A percentile compares a stretch with the other conserved stretches of the same genome.
phyloP scores from a whole-genome alignment of 2,888 invertebrate species.

The Callyntrura guangdongensis region DNA sequence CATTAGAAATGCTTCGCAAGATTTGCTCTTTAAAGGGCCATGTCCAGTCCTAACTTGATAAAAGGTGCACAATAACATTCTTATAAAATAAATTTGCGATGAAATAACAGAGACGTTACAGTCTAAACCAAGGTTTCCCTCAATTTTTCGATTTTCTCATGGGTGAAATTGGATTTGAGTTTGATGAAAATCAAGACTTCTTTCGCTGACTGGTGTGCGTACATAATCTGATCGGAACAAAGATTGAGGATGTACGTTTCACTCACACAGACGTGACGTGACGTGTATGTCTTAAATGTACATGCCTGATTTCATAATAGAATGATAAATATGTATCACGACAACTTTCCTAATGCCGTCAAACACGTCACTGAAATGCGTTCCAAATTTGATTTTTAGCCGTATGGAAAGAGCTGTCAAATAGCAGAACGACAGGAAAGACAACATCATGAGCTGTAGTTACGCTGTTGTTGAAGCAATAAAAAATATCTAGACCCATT shows the following conservation, averaged over 20 bases:
- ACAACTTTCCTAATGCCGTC: too few relatives aligned
- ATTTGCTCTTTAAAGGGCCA: too few relatives aligned
- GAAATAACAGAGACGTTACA: background rate
- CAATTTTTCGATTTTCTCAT: background rate
- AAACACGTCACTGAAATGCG: background rate
- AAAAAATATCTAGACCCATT: conserved; percentile 8
- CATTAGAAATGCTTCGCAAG: too few relatives aligned
- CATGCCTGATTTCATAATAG: too few relatives aligned
- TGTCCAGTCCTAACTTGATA: too few relatives aligned
- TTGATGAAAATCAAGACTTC: background rate
- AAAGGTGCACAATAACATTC: too few relatives aligned
- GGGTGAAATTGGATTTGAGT: conserved; percentile 32
- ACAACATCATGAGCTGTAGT: background rate
- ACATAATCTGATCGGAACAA: background rate
- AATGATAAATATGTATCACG: too few relatives aligned
- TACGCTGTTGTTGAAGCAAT: background rate
- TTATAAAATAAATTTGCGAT: too few relatives aligned
- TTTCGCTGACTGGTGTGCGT: background rate
- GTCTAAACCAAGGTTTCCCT: background rate
- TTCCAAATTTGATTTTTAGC: background rate
- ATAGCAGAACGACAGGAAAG: background rate
- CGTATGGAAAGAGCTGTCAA: background rate
- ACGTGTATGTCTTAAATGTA: too few relatives aligned
- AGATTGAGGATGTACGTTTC: background rate
- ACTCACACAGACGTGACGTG: background rate